A percentile compares a stretch with the other conserved stretches of the same genome.
Evolutionary conservation across 2,888 invertebrate species (phyloP).

Genomic region (Watsonalla binaria): DNA sequence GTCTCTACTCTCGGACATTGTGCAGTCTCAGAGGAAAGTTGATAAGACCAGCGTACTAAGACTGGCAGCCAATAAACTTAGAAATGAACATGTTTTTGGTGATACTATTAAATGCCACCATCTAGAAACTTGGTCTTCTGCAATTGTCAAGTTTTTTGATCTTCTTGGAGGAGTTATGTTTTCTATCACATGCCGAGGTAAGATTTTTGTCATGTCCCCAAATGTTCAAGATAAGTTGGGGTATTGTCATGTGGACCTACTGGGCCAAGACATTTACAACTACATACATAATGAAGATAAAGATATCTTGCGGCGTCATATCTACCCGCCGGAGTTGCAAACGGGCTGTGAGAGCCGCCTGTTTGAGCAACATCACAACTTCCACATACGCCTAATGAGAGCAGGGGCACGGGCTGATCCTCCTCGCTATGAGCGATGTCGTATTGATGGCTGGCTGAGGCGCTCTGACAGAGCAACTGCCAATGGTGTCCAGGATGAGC

Average conservation of each 20-base stretch:
- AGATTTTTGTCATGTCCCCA: slow-evolving; percentile 91
- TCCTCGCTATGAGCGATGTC: slow-evolving; percentile 83
- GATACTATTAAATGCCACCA: slow-evolving; percentile 71
- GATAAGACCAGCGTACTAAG: slow-evolving; percentile 95
- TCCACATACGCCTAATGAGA: slow-evolving; percentile 80
- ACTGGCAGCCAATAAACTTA: slow-evolving; percentile 90
- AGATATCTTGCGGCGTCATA: slow-evolving; percentile 83
- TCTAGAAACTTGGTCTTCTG: slow-evolving; percentile 71
- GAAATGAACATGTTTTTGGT: slow-evolving; percentile 86
- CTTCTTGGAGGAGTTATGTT: slow-evolving; percentile 89
- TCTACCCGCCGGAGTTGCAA: slow-evolving; percentile 78
- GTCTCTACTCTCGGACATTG: slow-evolving; percentile 89
- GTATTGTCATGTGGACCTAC: slow-evolving; percentile 91
- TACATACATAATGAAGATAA: slow-evolving; percentile 92
- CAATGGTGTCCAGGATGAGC: slow-evolving; percentile 71
- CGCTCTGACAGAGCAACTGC: slow-evolving; percentile 79
- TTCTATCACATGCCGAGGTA: slow-evolving; percentile 87
- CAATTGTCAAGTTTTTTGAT: slow-evolving; percentile 81
- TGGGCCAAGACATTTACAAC: slow-evolving; percentile 92
- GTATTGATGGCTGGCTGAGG: slow-evolving; percentile 82
- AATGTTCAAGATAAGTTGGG: slow-evolving; percentile 91
- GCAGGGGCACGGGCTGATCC: slow-evolving; percentile 86
- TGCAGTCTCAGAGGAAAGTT: slow-evolving; percentile 88
- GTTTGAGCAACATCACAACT: slow-evolving; percentile 73
- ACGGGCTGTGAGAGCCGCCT: slow-evolving; percentile 48